phyloP scores from a whole-genome alignment of 2,113 vertebrate genomes.

The Rhinogobius similis region DNA sequence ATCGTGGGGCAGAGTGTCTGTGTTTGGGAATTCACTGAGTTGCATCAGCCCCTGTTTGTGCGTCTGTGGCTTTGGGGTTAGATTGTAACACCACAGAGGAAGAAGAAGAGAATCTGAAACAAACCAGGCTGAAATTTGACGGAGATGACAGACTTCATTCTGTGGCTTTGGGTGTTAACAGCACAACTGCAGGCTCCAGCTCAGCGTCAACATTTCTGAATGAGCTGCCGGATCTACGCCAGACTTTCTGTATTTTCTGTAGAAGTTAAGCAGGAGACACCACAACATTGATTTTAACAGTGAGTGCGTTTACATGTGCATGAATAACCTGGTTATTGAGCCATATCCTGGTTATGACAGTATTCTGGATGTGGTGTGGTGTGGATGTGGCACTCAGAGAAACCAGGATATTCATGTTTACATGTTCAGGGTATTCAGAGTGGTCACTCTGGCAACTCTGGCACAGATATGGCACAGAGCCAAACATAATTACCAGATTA shows the following conservation, averaged over 20 bases:
- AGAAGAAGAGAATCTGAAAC: conserved; percentile 45
- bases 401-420: too few relatives aligned
- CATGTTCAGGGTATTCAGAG: too few relatives aligned
- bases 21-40: conserved; percentile 32
- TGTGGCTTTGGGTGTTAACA: conserved; percentile 51
- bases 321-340: too few relatives aligned
- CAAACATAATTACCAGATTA: too few relatives aligned
- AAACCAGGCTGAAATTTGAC: conserved; percentile 58
- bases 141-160: conserved; percentile 21
- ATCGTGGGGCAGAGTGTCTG: conserved; percentile 31
- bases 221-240: not conserved
- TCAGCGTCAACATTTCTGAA: conserved; percentile 5
- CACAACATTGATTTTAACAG: too few relatives aligned
- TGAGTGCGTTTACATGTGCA: too few relatives aligned
- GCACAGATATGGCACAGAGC: too few relatives aligned
- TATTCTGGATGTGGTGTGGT: too few relatives aligned
- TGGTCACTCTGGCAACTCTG: too few relatives aligned
- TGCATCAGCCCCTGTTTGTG: conserved; percentile 63
- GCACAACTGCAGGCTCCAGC: conserved; percentile 17
- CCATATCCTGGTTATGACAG: too few relatives aligned
- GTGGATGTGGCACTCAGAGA: too few relatives aligned
- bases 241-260: not conserved
- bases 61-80: conserved; percentile 55
- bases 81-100: conserved; percentile 35
- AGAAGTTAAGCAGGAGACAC: too few relatives aligned